A percentile compares a stretch with the other conserved stretches of the same genome.
These are phyloP conservation scores for Phallusia fumigata DNA, from an alignment of 23 tunicate species.

Conservation along the genomic window DNA sequence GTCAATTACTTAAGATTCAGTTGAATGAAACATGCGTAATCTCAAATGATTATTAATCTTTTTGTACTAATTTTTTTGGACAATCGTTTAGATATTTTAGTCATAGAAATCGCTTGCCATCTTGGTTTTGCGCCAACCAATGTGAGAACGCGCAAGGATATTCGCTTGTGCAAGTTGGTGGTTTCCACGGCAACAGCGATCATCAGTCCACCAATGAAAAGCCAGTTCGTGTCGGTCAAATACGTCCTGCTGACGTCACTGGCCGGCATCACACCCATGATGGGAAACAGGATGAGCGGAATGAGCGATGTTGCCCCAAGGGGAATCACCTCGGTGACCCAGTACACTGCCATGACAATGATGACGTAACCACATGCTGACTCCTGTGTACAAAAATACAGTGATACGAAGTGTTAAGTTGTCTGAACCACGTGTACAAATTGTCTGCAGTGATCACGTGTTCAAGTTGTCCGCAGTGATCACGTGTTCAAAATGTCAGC, in stretches of 20 bases:
- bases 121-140: slow-evolving; percentile 50
- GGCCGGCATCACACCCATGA: slow-evolving; percentile 67
- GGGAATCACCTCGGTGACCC: slow-evolving; percentile 69
- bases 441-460: no score
- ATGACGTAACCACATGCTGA: slow-evolving; percentile 67
- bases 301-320: slow-evolving; percentile 54
- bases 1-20: no score
- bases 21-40: no score
- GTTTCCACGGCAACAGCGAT: slow-evolving; percentile 65
- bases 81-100: no score
- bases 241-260: slow-evolving; percentile 59
- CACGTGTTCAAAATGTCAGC: no score
- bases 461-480: no score
- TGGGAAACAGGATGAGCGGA: slow-evolving; percentile 67
- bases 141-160: slow-evolving; percentile 42
- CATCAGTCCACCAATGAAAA: slow-evolving; percentile 56
- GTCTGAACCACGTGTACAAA: no score
- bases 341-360: slow-evolving; percentile 60
- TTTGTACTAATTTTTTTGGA: no score
- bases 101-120: slow-evolving; percentile 28
- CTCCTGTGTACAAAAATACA: no score
- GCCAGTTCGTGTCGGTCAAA: slow-evolving; percentile 59
- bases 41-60: no score
- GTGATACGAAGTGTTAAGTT: no score
- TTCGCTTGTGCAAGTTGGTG: slow-evolving; percentile 55